Base-by-base conservation (phyloP, 1,140 invertebrate genomes). In the Drosophila repleta region DNA sequence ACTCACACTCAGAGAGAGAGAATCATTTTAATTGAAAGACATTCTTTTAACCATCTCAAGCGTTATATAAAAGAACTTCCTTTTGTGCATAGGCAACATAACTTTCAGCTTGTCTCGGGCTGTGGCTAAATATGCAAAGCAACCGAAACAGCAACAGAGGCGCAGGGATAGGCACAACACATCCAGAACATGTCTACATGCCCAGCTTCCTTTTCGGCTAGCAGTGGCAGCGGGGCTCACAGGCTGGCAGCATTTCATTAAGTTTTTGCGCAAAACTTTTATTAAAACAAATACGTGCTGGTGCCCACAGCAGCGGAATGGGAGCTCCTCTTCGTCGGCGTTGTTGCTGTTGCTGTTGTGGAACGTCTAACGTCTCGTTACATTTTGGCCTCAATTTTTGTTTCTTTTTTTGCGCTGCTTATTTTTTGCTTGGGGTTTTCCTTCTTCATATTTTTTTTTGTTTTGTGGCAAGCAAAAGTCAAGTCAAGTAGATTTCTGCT, bases 181-280 rank as follows among this genome's bases (percentile, higher is more conserved):
- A 58, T 67, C 29, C 69, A 58, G 55, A 56, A 62, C 70, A 69
- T 68, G 64, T 67, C 52, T 51, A 37, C 21, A 35, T 15, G 13
- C 49, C 35, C 48, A 43, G 46, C 45, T 18, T 49, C 52, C 35
- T 5, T 1, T 32, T 11, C 49, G 60, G 32, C 64, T 79, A 83
- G 72, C 83, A 83, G 61, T 79, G 83, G 76, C 83, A 88, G 82
- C 83, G 29, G 7, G 2, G 29, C 29, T 29, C 29, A 52, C 45
- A 69, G 79, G 65, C 65, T 79, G 83, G 76, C 83, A 88, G 83
- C 83, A 88, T 88, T 88, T 88, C 79, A 88, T 88, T 88, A 88
- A 88, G 83, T 88, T 88, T 88, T 88, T 88, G 79, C 76, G 79
- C 79, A 88, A 89, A 88, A 88, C 61, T 88, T 88, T 88, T 88